Evolutionary conservation across 2,113 vertebrate species (phyloP).

Genomic region (Caranx ignobilis): DNA sequence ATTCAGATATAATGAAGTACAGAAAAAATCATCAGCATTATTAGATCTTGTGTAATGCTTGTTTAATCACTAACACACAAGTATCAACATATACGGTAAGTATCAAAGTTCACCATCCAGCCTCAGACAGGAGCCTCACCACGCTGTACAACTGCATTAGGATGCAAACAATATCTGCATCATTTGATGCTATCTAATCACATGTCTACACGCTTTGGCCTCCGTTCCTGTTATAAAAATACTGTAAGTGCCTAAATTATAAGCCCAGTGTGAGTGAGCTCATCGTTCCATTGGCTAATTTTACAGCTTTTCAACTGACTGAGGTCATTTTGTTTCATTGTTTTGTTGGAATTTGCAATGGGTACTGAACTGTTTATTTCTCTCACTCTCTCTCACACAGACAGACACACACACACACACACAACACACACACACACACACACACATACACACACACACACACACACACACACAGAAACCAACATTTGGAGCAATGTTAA

Average conservation of each 20-base stretch:
- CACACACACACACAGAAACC: background rate
- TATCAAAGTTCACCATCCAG: too few species aligned
- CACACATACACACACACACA: conserved; percentile 5
- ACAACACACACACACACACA: conserved; percentile 15
- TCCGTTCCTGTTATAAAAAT: conserved; percentile 13
- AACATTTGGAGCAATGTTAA: conserved; percentile 34
- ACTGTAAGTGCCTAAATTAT: conserved; percentile 28
- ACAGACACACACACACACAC: conserved; percentile 28
- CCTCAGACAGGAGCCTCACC: too few species aligned
- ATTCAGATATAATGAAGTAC: too few species aligned
- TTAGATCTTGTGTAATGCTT: too few species aligned
- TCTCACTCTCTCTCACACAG: background rate
- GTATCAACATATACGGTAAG: too few species aligned
- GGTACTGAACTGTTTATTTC: background rate
- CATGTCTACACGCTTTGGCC: background rate
- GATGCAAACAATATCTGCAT: conserved; percentile 10
- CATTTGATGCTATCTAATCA: background rate
- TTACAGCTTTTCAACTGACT: conserved; percentile 41
- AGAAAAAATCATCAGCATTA: too few species aligned
- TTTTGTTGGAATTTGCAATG: conserved; percentile 28
- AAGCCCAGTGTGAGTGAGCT: conserved; percentile 54
- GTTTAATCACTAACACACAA: too few species aligned
- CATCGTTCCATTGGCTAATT: conserved; percentile 69
- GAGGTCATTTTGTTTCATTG: conserved; percentile 51
- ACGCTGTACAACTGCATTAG: too few species aligned